Conservation (phyloP, 2,113 vertebrate genomes). For the Thamnophis sirtalis region DNA sequence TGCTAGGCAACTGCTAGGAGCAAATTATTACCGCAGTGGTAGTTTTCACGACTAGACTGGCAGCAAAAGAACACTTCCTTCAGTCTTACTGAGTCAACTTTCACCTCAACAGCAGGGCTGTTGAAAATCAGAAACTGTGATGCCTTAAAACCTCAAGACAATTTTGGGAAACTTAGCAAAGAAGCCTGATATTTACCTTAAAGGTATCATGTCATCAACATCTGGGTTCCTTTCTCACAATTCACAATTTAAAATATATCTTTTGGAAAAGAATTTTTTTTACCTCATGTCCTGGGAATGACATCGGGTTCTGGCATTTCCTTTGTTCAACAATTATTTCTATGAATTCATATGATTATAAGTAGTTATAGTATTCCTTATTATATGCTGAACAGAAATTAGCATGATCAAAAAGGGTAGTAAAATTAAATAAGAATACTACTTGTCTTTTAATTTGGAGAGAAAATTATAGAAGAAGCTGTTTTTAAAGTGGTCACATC, state of each 20-base stretch:
- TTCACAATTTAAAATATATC: not conserved
- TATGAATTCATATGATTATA: not conserved
- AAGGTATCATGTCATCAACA: not conserved
- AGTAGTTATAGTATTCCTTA: not conserved
- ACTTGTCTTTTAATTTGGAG: not conserved
- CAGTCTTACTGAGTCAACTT: constrained; percentile 54
- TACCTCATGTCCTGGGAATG: not conserved
- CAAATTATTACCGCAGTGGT: constrained; percentile 64
- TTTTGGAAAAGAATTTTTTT: not conserved
- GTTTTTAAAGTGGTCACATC: not conserved
- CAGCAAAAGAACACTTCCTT: constrained; percentile 57
- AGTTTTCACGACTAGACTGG: constrained; percentile 58
- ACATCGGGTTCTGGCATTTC: not conserved
- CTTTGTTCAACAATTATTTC: not conserved
- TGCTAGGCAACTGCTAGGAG: constrained; percentile 65
- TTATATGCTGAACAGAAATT: not conserved
- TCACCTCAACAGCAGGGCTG: constrained; percentile 44
- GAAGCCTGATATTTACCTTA: not conserved
- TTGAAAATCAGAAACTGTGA: constrained; percentile 19
- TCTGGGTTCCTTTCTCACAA: not conserved
- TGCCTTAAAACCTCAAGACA: constrained; percentile 40
- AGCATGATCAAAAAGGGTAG: not conserved
- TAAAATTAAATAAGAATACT: not conserved
- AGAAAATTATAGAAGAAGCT: not conserved
- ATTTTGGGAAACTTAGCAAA: not conserved